Evolutionary conservation across 2,113 vertebrate genomes (phyloP).

Genomic region (Petaurus breviceps): DNA sequence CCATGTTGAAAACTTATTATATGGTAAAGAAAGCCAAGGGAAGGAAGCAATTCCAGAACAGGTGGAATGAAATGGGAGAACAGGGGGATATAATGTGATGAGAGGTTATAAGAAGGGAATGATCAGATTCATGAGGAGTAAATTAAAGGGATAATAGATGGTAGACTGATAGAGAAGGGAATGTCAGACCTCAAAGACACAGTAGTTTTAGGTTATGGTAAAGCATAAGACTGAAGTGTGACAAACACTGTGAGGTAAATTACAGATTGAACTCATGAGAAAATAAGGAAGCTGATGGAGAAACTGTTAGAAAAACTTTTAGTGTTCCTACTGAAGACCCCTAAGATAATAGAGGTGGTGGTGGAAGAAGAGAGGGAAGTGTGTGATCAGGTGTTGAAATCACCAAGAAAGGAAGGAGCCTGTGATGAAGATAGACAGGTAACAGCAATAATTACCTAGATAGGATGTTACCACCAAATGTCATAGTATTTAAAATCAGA

Average conservation of each 20-base stretch:
- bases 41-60: background rate
- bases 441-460: background rate
- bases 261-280: background rate
- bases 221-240: background rate
- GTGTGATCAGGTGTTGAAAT: background rate
- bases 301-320: background rate
- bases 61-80: background rate
- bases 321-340: background rate
- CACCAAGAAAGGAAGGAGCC: background rate
- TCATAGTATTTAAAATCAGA: background rate
- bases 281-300: background rate
- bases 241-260: background rate
- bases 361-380: background rate
- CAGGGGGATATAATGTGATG: background rate
- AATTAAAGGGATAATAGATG: background rate
- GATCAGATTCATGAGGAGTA: background rate
- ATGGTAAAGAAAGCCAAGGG: background rate
- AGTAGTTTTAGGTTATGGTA: background rate
- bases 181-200: background rate
- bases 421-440: background rate
- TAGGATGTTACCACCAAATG: background rate
- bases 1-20: background rate
- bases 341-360: background rate
- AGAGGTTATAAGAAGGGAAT: background rate
- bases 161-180: background rate